Base-by-base conservation (phyloP, 1,140 invertebrate species). In the Antheraea pernyi region DNA sequence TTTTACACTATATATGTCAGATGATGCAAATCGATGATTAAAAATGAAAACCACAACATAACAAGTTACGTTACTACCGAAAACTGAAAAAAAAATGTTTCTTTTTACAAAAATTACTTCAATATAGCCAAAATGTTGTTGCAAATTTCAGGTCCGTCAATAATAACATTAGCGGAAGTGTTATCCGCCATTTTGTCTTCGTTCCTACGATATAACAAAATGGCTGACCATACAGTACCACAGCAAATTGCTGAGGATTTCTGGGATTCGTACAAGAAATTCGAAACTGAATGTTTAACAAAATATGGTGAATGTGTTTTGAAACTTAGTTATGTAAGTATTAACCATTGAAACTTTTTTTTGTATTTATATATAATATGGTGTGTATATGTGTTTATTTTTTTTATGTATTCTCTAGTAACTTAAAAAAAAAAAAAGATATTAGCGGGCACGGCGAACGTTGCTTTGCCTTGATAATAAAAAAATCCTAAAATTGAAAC, bases 201-300 rank as follows among this genome's bases (percentile, higher is more conserved):
- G 19, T 83, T 86, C 58, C 68, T 91, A 6, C 71, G 72, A 5
- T 70, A 86, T 61, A 85, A 73, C 78, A 91, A 89, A 71, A 89
- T 91, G 88, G 84, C 88, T 39, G 88, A 91, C 60, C 89, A 92
- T 71, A 87, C 87, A 0, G 88, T 92, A 0, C 88, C 89, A 13
- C 19, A 79, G 19, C 77, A 77, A 5, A 81, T 91, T 10, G 81
- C 83, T 13, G 79, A 88, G 62, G 88, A 91, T 18, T 92, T 91
- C 30, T 91, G 89, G 89, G 64, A 60, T 0, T 46, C 70, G 9
- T 89, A 80, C 22, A 70, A 81, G 39, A 73, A 77, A 7, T 89
- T 91, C 71, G 86, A 89, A 69, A 66, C 68, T 11, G 78, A 83
- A n/a, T 85, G 82, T 39, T 72, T 92, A 30, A 85, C 78, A 19